Percentiles rank a stretch among this genome's conserved stretches.
phyloP scores from a whole-genome alignment of 2,113 vertebrate genomes.

The Hippopotamus amphibius region DNA sequence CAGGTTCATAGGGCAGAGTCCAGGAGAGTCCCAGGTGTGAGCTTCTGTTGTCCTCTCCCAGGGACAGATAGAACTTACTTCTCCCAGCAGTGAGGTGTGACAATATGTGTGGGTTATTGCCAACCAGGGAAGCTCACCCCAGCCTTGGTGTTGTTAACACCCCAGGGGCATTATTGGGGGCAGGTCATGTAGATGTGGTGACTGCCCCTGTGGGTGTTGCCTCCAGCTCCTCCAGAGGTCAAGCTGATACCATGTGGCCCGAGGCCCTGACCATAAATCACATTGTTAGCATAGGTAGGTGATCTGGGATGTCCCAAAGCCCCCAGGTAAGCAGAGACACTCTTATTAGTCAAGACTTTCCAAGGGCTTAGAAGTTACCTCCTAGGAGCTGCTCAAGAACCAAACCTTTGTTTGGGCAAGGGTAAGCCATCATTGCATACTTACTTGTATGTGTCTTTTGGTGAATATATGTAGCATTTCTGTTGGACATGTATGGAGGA shows the following conservation, averaged over 20 bases:
- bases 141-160: neutral
- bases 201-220: neutral
- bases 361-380: neutral
- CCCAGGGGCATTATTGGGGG: neutral
- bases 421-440: neutral
- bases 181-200: neutral
- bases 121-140: neutral
- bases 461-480: neutral
- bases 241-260: neutral
- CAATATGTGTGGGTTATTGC: neutral
- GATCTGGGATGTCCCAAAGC: neutral
- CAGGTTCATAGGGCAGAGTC: neutral
- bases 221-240: neutral
- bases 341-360: neutral
- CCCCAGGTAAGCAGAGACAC: neutral
- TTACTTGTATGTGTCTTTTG: neutral
- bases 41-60: neutral
- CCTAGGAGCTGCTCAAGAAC: neutral
- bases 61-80: neutral
- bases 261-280: neutral
- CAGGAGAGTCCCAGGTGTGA: neutral
- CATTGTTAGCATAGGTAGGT: neutral
- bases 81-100: neutral
- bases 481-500: neutral
- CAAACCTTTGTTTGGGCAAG: neutral